Base-by-base conservation (phyloP, 2,888 invertebrate species). In the Crepidodera aurea region DNA sequence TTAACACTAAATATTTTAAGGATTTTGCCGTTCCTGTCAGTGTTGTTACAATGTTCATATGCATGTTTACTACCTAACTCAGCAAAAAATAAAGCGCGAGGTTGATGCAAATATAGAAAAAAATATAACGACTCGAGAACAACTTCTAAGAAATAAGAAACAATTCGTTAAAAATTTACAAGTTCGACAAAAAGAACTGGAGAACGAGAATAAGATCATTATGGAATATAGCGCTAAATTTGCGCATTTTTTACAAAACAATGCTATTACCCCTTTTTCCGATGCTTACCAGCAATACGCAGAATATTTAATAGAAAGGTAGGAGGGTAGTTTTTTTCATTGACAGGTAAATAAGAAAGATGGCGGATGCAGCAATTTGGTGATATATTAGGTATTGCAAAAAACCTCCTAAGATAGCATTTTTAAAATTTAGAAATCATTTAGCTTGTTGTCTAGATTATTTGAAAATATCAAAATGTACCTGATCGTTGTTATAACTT, bases 41-140 rank as follows among this genome's bases (percentile, higher is more conserved):
- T 78, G 78, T 51, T 72, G 73, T 62, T 79, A 74, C 64, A 70
- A 66, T n/a, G 63, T 71, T 0, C 79, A 80, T 56, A 76, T 78
- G 77, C 79, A 79, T 56, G 71, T 79, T 48, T 79, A 79, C 53
- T 79, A 79, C 57, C 67, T 73, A 64, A 76, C 77, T 1, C 68
- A 73, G 62, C 73, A 73, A 2, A 64, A 71, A 32, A 67, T 74
- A 32, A 71, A 67, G n/a, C 69, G 66, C 29, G 69, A 75, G 22
- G 65, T 69, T 18, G 76, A 78, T 60, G 61, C 64, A 10, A 67
- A 67, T 22, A 68, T 78, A 4, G 64, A 72, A 29, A 54, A 60
- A n/a, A 73, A 67, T 58, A 73, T 79, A 12, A 62, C 60, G 6
- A 64, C 60, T 0, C 73, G 70, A 56, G 71, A 76, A 56, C 65